phyloP scores from a whole-genome alignment of 2,888 invertebrate genomes.

The Idaea biselata region DNA sequence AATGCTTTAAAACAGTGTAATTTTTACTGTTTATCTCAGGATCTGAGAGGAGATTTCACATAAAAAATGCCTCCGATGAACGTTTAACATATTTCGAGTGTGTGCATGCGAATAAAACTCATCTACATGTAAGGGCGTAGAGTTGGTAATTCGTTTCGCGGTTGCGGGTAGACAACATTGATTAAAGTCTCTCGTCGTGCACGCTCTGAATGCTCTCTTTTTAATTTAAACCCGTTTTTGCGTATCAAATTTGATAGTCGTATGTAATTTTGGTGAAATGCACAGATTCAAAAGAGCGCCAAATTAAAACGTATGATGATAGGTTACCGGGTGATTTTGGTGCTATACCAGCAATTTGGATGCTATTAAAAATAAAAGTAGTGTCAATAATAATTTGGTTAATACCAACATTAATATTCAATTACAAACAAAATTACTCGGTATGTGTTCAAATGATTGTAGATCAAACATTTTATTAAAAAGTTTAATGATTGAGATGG shows the following conservation, averaged over 20 bases:
- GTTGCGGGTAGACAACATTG: slow-evolving; percentile 46
- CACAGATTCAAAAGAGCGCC: slow-evolving; percentile 22
- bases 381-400: slow-evolving; percentile 24
- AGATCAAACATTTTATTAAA: slow-evolving; percentile 4
- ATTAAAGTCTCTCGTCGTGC: slow-evolving; percentile 52
- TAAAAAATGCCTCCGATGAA: slow-evolving; percentile 61
- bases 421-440: slow-evolving; percentile 22
- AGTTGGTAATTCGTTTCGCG: slow-evolving; percentile 45
- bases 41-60: slow-evolving; percentile 60
- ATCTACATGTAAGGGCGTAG: slow-evolving; percentile 49
- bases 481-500: neutral
- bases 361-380: slow-evolving; percentile 27
- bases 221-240: slow-evolving; percentile 48
- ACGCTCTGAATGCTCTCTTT: slow-evolving; percentile 50
- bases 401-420: slow-evolving; percentile 27
- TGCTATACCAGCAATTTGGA: slow-evolving; percentile 21
- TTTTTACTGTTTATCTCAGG: slow-evolving; percentile 67
- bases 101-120: slow-evolving; percentile 50
- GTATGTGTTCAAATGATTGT: slow-evolving; percentile 17
- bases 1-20: slow-evolving; percentile 70
- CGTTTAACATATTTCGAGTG: slow-evolving; percentile 50
- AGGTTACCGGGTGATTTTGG: slow-evolving; percentile 23
- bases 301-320: slow-evolving; percentile 32
- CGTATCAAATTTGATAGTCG: slow-evolving; percentile 45
- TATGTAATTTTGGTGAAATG: slow-evolving; percentile 43